Evolutionary conservation across 2,113 vertebrate species (phyloP).

Genomic region (Chloroceryle aenea): DNA sequence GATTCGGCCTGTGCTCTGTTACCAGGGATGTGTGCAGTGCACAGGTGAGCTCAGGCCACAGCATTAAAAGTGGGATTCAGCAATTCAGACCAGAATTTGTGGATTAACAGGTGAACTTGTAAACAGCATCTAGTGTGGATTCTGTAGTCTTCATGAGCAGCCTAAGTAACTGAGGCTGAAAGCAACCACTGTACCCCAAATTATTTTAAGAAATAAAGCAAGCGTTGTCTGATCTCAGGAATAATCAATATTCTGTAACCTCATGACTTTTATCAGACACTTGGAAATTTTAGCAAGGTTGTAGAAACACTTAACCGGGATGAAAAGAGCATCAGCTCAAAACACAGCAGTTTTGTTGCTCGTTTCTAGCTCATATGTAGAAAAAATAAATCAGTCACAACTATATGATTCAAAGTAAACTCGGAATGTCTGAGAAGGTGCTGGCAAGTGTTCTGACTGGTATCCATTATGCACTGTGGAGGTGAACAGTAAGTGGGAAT

Average conservation of each 20-base stretch:
- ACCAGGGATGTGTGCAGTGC: neutral
- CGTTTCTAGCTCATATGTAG: accelerated
- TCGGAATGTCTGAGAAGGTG: neutral
- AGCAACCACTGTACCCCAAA: neutral
- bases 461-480: neutral
- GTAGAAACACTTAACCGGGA: neutral
- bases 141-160: neutral
- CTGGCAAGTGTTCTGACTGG: neutral
- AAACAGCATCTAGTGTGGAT: neutral
- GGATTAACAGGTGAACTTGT: too few species aligned
- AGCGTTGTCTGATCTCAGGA: neutral
- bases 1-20: neutral
- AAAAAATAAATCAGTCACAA: neutral
- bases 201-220: neutral
- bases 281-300: neutral
- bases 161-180: neutral
- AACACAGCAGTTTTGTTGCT: neutral
- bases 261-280: neutral
- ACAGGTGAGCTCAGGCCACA: neutral
- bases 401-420: accelerated
- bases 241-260: neutral
- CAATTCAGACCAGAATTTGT: neutral
- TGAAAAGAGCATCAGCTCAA: neutral
- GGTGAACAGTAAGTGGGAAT: neutral
- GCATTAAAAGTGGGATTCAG: neutral